Evolutionary conservation across 2,888 invertebrate genomes (phyloP).

Genomic region (Heliconius charithonia): DNA sequence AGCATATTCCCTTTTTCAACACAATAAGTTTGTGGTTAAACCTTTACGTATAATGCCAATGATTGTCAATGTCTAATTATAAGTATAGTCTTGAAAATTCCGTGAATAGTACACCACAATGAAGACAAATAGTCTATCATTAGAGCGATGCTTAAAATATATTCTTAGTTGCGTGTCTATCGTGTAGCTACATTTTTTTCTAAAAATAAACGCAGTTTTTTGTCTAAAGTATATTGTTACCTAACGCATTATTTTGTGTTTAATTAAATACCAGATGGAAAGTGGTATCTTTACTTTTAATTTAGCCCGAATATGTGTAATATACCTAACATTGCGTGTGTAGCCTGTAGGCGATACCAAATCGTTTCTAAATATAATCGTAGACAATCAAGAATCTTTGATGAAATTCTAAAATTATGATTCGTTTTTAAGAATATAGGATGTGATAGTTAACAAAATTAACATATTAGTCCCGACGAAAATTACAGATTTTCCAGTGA

Average conservation of each 20-base stretch:
- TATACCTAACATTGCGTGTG: too few species aligned
- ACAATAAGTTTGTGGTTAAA: slow-evolving; percentile 1
- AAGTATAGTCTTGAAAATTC: slow-evolving; percentile 24
- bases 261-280: slow-evolving; percentile 52
- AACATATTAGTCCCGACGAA: not conserved
- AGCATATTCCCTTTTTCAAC: not conserved
- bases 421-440: not conserved
- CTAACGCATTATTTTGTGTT: slow-evolving; percentile 44
- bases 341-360: slow-evolving; percentile 52
- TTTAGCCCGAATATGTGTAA: slow-evolving; percentile 52
- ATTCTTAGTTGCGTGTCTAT: slow-evolving; percentile 39
- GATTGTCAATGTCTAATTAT: slow-evolving; percentile 15
- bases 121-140: slow-evolving; percentile 34
- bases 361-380: slow-evolving; percentile 4
- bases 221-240: slow-evolving; percentile 34
- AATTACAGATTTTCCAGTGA: not conserved
- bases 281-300: slow-evolving; percentile 53
- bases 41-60: not conserved
- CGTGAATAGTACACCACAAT: slow-evolving; percentile 5
- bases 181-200: slow-evolving; percentile 32
- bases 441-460: not conserved
- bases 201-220: slow-evolving; percentile 29
- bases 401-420: not conserved
- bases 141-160: slow-evolving; percentile 36
- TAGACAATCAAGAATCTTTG: not conserved